A percentile compares a stretch with the other conserved stretches of the same genome.
Conservation (phyloP, 1,140 invertebrate genomes). For the Drosophila pseudoobscura region DNA sequence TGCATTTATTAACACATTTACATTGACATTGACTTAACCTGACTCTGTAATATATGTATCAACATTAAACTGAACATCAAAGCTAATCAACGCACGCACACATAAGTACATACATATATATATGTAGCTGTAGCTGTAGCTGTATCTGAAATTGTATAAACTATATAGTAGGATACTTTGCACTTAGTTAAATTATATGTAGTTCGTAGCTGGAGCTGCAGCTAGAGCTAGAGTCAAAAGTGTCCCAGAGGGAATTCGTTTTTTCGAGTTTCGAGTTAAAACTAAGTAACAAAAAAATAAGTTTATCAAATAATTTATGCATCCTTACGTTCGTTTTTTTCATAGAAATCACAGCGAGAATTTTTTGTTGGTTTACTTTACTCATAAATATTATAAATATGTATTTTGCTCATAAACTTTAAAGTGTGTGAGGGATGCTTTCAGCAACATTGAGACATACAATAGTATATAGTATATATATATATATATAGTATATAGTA, state of each 20-base stretch:
- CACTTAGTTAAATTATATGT: constrained; percentile 35
- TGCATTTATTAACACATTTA: constrained; percentile 45
- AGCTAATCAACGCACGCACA: constrained; percentile 63
- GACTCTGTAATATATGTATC: constrained; percentile 16
- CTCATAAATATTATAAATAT: constrained; percentile 18
- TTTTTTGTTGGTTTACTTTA: constrained; percentile 47
- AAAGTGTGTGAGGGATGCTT: constrained; percentile 55
- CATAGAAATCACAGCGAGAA: constrained; percentile 80
- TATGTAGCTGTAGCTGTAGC: too few species aligned
- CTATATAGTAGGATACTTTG: constrained; percentile 33
- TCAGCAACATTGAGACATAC: constrained; percentile 77
- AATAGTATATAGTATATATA: too few species aligned
- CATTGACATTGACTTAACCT: constrained; percentile 19
- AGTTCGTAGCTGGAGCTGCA: constrained; percentile 38
- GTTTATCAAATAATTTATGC: constrained; percentile 58
- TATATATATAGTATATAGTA: too few species aligned
- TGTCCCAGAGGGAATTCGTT: constrained; percentile 47
- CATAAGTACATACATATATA: background rate
- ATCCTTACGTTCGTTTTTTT: constrained; percentile 49
- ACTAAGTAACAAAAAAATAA: constrained; percentile 61
- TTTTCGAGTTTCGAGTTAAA: constrained; percentile 46
- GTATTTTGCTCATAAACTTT: constrained; percentile 15
- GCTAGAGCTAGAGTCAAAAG: constrained; percentile 21
- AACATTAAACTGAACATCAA: constrained; percentile 59
- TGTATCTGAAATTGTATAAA: constrained; percentile 19